Evolutionary conservation across 1,140 invertebrate genomes (phyloP).

Genomic region (Lordiphosa collinella): DNA sequence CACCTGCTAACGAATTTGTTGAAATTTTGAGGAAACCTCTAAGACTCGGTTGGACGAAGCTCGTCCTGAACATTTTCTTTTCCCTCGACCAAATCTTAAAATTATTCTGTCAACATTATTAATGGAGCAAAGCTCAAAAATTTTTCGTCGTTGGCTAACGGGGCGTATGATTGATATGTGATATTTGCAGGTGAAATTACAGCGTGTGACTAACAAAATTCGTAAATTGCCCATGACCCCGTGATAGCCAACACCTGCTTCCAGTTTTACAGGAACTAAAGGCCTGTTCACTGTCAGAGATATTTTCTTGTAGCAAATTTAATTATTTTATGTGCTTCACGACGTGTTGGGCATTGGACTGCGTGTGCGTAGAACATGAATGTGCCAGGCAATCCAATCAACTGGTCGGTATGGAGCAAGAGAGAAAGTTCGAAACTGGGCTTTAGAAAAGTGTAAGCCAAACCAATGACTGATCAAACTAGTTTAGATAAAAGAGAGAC

Average conservation of each 20-base stretch:
- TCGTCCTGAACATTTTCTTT: no score
- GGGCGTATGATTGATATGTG: conserved; percentile 66
- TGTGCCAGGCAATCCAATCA: background rate
- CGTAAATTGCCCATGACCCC: conserved; percentile 46
- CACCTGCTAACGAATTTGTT: no score
- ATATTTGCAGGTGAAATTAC: conserved; percentile 9
- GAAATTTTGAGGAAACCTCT: no score
- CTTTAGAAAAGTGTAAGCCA: no score
- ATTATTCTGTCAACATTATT: conserved; percentile 54
- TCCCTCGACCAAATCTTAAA: conserved; percentile 46
- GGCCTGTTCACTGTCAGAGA: background rate
- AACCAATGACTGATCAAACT: no score
- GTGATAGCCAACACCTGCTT: no score
- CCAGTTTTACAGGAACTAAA: background rate
- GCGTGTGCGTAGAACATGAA: background rate
- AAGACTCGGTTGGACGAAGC: no score
- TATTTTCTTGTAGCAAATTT: no score
- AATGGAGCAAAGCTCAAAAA: conserved; percentile 13
- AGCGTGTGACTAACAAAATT: conserved; percentile 10
- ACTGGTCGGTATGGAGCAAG: no score
- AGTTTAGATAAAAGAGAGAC: no score
- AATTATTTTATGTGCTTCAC: conserved; percentile 30
- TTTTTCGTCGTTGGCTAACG: conserved; percentile 29
- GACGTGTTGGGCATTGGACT: conserved; percentile 12
- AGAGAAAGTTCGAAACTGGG: no score